These are phyloP conservation scores for Cryptomyrus ogoouensis DNA, from an alignment of 2,113 vertebrate species.

Conservation along the genomic window DNA sequence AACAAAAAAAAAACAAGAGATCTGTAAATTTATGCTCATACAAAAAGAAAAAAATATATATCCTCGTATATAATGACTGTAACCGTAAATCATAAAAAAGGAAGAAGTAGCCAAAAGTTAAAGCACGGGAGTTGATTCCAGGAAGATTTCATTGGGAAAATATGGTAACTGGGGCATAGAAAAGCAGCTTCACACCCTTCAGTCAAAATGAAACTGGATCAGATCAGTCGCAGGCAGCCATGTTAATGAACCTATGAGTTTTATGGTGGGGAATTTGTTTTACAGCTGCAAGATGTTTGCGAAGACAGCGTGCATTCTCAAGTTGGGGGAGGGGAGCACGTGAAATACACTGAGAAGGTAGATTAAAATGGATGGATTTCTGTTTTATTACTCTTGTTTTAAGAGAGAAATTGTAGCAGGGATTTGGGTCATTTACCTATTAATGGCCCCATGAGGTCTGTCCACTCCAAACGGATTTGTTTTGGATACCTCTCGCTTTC, in stretches of 20 bases:
- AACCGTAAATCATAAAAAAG: background rate
- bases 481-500: background rate
- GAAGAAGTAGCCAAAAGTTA: background rate
- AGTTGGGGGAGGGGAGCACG: background rate
- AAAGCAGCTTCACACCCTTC: background rate
- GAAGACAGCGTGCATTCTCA: background rate
- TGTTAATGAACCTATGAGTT: background rate
- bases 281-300: background rate
- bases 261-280: background rate
- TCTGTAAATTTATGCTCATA: background rate
- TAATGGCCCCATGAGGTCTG: slow-evolving; percentile 18
- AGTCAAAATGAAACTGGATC: slow-evolving; percentile 6
- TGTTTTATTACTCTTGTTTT: slow-evolving; percentile 13
- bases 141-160: background rate
- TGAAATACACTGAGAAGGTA: background rate
- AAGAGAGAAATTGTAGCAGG: slow-evolving; percentile 23
- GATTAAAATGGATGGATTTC: slow-evolving; percentile 13
- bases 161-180: background rate
- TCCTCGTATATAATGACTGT: background rate
- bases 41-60: background rate
- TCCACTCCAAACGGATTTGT: background rate
- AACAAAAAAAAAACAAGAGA: background rate
- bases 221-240: background rate
- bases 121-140: background rate
- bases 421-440: slow-evolving; percentile 31